Conservation (phyloP, 2,888 invertebrate species). For the Mallateleia sp. region DNA sequence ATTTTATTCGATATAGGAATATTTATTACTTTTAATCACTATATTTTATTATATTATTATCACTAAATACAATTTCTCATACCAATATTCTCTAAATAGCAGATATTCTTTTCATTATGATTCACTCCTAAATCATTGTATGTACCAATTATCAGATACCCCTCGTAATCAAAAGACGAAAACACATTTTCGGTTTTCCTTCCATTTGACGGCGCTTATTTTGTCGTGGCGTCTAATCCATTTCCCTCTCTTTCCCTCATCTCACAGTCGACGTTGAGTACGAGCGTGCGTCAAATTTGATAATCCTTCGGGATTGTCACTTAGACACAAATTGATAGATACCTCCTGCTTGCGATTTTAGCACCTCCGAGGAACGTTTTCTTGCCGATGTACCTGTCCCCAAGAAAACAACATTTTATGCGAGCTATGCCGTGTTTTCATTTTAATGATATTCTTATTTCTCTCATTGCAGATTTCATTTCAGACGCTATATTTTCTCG, state of each 20-base stretch:
- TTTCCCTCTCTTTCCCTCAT: conserved; percentile 39
- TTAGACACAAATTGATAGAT: conserved; percentile 83
- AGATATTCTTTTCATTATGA: no score
- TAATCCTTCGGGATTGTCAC: conserved; percentile 85
- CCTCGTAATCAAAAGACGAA: conserved; percentile 35
- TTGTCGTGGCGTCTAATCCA: conserved; percentile 45
- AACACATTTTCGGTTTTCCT: conserved; percentile 41
- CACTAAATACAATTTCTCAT: no score
- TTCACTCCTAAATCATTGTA: conserved; percentile 7
- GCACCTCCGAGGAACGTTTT: conserved; percentile 54
- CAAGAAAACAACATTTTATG: conserved; percentile 55
- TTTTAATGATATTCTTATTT: conserved; percentile 67
- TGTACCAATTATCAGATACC: conserved; percentile 36
- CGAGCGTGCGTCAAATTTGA: conserved; percentile 80
- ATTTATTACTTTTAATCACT: no score
- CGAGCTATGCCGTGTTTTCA: conserved; percentile 21
- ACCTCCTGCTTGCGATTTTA: conserved; percentile 77
- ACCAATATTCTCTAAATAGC: no score
- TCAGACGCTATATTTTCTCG: conserved; percentile 32
- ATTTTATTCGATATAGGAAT: no score
- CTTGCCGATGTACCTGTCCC: conserved; percentile 43
- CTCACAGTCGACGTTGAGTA: conserved; percentile 53
- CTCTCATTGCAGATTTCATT: conserved; percentile 59
- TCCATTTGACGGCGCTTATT: conserved; percentile 45
- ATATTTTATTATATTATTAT: no score